phyloP scores from a whole-genome alignment of 2,888 invertebrate genomes.

The Synanthedon vespiformis region DNA sequence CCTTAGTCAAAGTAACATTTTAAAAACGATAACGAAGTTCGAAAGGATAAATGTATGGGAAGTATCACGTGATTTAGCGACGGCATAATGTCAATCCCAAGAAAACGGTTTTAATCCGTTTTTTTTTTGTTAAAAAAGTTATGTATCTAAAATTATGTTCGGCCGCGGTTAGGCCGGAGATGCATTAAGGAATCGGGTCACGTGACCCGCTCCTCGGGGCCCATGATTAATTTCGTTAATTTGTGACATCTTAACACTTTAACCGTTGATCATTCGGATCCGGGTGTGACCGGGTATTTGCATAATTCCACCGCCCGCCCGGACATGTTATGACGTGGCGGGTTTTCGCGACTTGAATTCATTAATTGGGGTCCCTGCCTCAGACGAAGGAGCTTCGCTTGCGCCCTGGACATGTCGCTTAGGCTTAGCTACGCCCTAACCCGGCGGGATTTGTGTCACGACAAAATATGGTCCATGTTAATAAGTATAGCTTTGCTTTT shows the following conservation, averaged over 20 bases:
- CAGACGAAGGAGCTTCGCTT: not conserved
- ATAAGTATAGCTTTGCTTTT: no score
- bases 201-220: conserved; percentile 3
- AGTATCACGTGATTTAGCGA: no score
- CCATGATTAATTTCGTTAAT: conserved; percentile 13
- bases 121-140: no score
- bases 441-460: no score
- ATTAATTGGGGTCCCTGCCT: conserved; percentile 1
- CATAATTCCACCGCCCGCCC: conserved; percentile 10
- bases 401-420: not conserved
- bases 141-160: no score
- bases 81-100: no score
- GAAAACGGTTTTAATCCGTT: no score
- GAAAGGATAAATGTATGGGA: no score
- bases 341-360: conserved; percentile 3
- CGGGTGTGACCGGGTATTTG: conserved; percentile 7
- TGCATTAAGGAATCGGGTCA: conserved; percentile 25
- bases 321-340: conserved; percentile 4
- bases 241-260: conserved; percentile 21
- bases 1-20: no score
- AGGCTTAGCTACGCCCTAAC: not conserved
- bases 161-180: conserved; percentile 13
- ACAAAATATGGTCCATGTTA: no score
- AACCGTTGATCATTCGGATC: conserved; percentile 6
- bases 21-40: no score